Evolutionary conservation across 2,888 invertebrate species (phyloP).

Genomic region (Cheilosia variabilis): DNA sequence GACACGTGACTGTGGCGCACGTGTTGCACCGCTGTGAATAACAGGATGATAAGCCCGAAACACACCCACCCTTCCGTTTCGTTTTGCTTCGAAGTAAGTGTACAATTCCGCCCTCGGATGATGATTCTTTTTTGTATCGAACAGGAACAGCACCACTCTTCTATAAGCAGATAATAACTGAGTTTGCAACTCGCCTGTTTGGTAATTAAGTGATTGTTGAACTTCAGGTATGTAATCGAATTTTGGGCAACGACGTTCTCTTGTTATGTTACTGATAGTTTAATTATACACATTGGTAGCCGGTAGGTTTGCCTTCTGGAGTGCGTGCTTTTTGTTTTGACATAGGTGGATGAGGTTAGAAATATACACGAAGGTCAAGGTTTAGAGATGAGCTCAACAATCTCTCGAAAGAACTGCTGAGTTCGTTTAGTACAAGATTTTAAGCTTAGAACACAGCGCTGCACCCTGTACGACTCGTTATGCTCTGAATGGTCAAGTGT

Average conservation of each 20-base stretch:
- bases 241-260: slow-evolving; percentile 24
- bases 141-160: slow-evolving; percentile 11
- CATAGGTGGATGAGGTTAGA: background rate
- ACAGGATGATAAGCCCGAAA: slow-evolving; percentile 76
- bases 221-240: slow-evolving; percentile 53
- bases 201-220: slow-evolving; percentile 69
- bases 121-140: slow-evolving; percentile 34
- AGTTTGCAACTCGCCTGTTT: slow-evolving; percentile 45
- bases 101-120: slow-evolving; percentile 26
- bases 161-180: slow-evolving; percentile 56
- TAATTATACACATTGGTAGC: slow-evolving; percentile 35
- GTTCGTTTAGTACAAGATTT: no score
- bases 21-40: slow-evolving; percentile 77
- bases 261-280: slow-evolving; percentile 59
- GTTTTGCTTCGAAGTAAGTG: slow-evolving; percentile 33
- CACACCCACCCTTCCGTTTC: slow-evolving; percentile 33
- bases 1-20: slow-evolving; percentile 76
- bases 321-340: background rate
- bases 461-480: no score
- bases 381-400: no score
- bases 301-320: no score
- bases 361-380: no score
- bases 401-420: no score
- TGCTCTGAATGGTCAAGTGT: no score
- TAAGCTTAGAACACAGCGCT: no score